Conservation (phyloP, 2,113 vertebrate genomes). For the Gallinago paraguaiae region DNA sequence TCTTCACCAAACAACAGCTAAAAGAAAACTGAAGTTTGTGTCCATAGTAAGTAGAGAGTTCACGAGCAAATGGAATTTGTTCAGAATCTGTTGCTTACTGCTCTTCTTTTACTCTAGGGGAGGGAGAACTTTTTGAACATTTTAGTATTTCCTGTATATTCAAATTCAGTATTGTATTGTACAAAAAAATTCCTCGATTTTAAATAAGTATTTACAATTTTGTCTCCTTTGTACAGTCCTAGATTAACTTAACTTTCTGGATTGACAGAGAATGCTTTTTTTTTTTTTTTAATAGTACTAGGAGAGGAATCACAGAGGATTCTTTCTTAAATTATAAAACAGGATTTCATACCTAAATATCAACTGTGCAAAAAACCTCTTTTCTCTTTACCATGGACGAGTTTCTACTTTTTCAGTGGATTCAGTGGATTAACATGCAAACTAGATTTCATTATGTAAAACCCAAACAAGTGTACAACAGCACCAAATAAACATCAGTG, state of each 20-base stretch:
- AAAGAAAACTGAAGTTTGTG: slow-evolving; percentile 74
- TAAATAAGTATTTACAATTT: background rate
- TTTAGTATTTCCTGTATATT: background rate
- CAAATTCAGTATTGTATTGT: background rate
- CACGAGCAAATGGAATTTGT: background rate
- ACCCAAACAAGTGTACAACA: background rate
- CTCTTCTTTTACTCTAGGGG: background rate
- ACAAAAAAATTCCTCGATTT: background rate
- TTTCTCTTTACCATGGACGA: background rate
- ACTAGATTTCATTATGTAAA: background rate
- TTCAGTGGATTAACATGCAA: background rate
- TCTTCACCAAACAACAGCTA: background rate
- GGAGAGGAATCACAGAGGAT: background rate
- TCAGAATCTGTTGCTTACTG: background rate
- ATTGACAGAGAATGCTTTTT: background rate
- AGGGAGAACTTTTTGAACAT: background rate
- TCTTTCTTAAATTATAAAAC: background rate
- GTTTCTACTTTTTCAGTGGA: background rate
- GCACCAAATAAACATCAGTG: background rate
- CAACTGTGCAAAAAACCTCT: background rate
- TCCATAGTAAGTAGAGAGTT: slow-evolving; percentile 62
- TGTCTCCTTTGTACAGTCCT: background rate
- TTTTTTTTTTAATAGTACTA: background rate
- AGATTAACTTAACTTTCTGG: background rate
- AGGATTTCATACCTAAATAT: background rate